Conservation (phyloP, 2,797 vertebrate species). For the Tamandua tetradactyla region DNA sequence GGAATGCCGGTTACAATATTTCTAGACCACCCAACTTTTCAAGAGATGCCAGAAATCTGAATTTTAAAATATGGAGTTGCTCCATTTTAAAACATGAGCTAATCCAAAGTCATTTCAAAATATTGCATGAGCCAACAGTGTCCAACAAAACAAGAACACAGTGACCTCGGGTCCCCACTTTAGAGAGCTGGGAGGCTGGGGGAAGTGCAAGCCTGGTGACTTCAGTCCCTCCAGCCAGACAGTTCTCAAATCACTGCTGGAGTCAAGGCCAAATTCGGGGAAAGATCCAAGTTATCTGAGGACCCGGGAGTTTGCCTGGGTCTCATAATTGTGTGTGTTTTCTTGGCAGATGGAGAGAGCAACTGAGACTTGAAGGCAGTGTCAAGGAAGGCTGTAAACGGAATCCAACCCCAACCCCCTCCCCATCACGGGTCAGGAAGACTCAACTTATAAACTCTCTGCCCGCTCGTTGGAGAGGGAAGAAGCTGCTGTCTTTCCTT, state of each 20-base stretch:
- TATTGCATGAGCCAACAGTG: not conserved
- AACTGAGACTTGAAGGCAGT: not conserved
- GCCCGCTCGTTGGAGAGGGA: not conserved
- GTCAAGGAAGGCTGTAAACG: not conserved
- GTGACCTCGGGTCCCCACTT: not conserved
- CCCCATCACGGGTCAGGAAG: not conserved
- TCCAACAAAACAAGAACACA: not conserved
- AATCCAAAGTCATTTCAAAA: not conserved
- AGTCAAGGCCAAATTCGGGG: not conserved
- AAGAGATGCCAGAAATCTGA: not conserved
- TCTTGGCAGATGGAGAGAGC: not conserved
- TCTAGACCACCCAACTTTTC: not conserved
- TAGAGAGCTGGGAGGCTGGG: not conserved
- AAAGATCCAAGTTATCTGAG: not conserved
- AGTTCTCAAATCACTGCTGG: not conserved
- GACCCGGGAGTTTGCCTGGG: not conserved
- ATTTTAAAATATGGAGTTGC: conserved; percentile 12
- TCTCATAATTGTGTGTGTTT: not conserved
- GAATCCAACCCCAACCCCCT: not conserved
- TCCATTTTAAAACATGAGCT: conserved; percentile 9
- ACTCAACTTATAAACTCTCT: not conserved
- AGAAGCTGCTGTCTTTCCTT: not conserved
- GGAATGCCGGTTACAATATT: not conserved
- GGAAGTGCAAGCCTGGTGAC: not conserved
- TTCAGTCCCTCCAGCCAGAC: not conserved